Base-by-base conservation (phyloP, 2,888 invertebrate genomes). In the Operophtera brumata region DNA sequence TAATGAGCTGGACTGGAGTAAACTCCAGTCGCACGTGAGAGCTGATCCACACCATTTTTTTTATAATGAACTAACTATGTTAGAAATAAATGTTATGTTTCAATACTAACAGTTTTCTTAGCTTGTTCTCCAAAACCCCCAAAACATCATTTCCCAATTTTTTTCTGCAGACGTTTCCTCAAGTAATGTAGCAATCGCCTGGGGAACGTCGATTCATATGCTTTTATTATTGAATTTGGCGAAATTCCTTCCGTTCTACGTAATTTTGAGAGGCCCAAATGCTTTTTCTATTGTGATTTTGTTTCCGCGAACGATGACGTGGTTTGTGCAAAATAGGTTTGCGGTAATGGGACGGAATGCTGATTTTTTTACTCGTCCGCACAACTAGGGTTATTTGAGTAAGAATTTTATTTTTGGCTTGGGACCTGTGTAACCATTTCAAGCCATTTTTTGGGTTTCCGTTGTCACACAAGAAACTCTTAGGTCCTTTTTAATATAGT, bases 151-250 rank as follows among this genome's bases (percentile, higher is more conserved):
- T 20, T 20, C 4, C 20, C 20, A 20, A 14, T 20, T 26, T 52
- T 61, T 47, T 62, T 69, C 50, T 74, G 75, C 67, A 41, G 61
- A 64, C 75, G 52, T 48, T 77, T 66, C 75, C 20, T 63, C 54
- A 60, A 56, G 63, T 69, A 67, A 72, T 70, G 75, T 77, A 74
- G 73, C 63, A 58, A 54, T 61, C 63, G 56, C 70, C 75, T 73
- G 30, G 48, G 55, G 69, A 71, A 60, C 65, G 61, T 59, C 67
- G 70, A 74, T 73, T 75, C 76, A 68, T 76, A 74, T 71, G 73
- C 72, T 48, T 73, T 74, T 78, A 75, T 42, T 77, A 80, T 81
- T 79, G 77, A 80, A 81, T 79, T 75, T 78, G 70, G 66, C 70
- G 61, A 73, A 75, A 64, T 57, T 48, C 52, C 46, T 50, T 45